Conservation (phyloP, 2,113 vertebrate genomes). For the Heptranchias perlo region DNA sequence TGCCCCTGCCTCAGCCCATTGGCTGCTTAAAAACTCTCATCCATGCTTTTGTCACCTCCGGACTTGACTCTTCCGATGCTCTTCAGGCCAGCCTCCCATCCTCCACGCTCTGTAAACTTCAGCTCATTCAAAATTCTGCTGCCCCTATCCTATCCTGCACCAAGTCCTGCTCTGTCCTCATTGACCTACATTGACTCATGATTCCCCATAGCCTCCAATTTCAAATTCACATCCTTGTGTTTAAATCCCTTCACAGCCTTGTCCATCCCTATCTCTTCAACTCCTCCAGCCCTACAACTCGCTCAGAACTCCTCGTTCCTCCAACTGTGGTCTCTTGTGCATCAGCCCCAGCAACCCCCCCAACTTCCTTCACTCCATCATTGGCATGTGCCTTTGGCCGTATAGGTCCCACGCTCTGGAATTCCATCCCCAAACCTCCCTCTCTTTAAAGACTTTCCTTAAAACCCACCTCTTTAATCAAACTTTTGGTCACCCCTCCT, state of each 20-base stretch:
- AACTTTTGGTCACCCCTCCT: neutral
- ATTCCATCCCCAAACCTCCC: neutral
- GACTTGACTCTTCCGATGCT: too few species aligned
- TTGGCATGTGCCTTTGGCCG: neutral
- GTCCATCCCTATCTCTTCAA: neutral
- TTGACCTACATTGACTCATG: neutral
- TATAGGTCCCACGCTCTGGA: neutral
- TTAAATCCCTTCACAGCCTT: neutral
- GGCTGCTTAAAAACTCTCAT: too few species aligned
- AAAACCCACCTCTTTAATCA: neutral
- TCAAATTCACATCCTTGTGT: neutral
- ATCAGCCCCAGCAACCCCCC: too few species aligned
- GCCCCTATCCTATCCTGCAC: neutral
- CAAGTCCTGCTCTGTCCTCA: neutral
- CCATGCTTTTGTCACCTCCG: too few species aligned
- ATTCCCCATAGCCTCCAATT: neutral
- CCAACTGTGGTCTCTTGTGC: neutral
- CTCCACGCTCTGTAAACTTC: neutral
- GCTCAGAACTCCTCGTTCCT: neutral
- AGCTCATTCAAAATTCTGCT: neutral
- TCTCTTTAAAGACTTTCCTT: neutral
- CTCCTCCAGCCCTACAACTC: neutral
- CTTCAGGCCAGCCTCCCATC: too few species aligned
- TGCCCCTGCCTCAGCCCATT: too few species aligned
- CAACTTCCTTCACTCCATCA: neutral